Conservation (phyloP, 23 tunicate species). For the Styela plicata region DNA sequence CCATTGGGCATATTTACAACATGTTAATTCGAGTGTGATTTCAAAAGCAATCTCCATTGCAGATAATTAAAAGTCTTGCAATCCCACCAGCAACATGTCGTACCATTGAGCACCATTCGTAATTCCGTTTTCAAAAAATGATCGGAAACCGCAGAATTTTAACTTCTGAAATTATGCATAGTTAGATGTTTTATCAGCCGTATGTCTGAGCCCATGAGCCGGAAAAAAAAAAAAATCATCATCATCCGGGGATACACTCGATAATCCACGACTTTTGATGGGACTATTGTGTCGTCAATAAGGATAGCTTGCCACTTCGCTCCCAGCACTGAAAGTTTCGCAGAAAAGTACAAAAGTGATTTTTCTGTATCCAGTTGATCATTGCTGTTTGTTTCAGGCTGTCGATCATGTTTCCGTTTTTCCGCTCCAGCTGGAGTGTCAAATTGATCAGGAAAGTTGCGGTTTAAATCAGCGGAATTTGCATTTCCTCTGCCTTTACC, state of each 20-base stretch:
- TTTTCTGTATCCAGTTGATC: slow-evolving; percentile 80
- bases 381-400: slow-evolving; percentile 76
- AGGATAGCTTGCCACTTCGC: slow-evolving; percentile 87
- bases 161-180: slow-evolving; percentile 46
- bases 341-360: slow-evolving; percentile 74
- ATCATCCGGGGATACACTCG: slow-evolving; percentile 74
- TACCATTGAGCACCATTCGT: slow-evolving; percentile 98
- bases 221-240: slow-evolving; percentile 71
- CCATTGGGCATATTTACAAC: slow-evolving; percentile 88
- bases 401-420: neutral
- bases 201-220: slow-evolving; percentile 71
- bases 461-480: slow-evolving; percentile 58
- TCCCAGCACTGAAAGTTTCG: slow-evolving; percentile 84
- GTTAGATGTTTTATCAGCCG: slow-evolving; percentile 71
- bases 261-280: slow-evolving; percentile 36
- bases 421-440: slow-evolving; percentile 7
- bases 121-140: slow-evolving; percentile 66
- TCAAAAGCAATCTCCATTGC: slow-evolving; percentile 91
- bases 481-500: slow-evolving; percentile 51
- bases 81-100: slow-evolving; percentile 91
- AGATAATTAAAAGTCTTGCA: slow-evolving; percentile 82
- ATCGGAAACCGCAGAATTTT: slow-evolving; percentile 48
- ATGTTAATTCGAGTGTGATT: slow-evolving; percentile 84
- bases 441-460: slow-evolving; percentile 95
- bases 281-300: slow-evolving; percentile 43